Evolutionary conservation across 2,113 vertebrate species (phyloP).

Genomic region (Ptilorrhoa leucosticta): DNA sequence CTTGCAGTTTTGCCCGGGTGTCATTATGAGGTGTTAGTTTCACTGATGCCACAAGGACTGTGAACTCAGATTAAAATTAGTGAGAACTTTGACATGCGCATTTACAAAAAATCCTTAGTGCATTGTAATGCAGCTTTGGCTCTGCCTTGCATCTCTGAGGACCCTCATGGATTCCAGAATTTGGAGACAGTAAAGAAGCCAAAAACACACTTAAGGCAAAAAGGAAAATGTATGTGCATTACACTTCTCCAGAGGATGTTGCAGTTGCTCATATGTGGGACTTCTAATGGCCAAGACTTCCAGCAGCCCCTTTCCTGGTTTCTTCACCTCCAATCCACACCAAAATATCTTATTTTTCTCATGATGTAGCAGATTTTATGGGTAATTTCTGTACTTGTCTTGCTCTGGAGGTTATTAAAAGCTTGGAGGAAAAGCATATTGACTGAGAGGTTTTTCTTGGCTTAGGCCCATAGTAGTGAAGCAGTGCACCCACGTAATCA

Average conservation of each 20-base stretch:
- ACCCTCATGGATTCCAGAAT: background rate
- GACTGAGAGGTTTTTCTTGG: background rate
- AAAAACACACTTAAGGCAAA: background rate
- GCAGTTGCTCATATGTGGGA: background rate
- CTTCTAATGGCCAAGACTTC: background rate
- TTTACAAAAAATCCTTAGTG: background rate
- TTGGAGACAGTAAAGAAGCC: background rate
- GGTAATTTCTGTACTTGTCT: background rate
- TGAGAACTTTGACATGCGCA: background rate
- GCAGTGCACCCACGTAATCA: background rate
- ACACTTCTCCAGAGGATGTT: background rate
- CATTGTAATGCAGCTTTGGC: background rate
- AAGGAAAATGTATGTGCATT: background rate
- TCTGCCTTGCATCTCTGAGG: background rate
- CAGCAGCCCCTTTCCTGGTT: background rate
- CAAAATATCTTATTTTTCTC: constrained; percentile 13
- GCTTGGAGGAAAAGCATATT: background rate
- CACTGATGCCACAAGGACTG: constrained; percentile 7
- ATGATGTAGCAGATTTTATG: background rate
- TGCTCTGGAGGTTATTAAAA: background rate
- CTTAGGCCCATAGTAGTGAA: background rate
- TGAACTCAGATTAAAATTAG: constrained; percentile 30
- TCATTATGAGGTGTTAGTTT: constrained; percentile 44
- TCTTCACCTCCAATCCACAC: background rate
- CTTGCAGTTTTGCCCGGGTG: constrained; percentile 6